A percentile compares a stretch with the other conserved stretches of the same genome.
Conservation (phyloP, 2,113 vertebrate species). For the Caracal caracal region DNA sequence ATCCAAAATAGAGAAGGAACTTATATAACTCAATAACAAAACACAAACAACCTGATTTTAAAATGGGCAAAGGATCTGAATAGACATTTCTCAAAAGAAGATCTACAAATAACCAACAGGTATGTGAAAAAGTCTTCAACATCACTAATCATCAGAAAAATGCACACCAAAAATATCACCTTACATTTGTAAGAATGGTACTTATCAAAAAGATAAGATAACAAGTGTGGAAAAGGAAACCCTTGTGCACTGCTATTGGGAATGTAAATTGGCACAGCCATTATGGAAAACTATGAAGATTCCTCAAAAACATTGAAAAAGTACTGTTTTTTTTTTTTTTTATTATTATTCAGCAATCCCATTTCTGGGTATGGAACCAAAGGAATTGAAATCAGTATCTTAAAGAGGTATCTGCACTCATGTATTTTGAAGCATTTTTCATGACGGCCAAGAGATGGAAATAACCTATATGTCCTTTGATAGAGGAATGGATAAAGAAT, state of each 20-base stretch:
- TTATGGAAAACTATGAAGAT: background rate
- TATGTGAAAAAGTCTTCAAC: background rate
- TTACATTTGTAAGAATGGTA: background rate
- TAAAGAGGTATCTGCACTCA: background rate
- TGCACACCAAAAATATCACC: background rate
- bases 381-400: background rate
- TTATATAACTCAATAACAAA: background rate
- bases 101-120: background rate
- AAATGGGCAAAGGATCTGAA: background rate
- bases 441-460: background rate
- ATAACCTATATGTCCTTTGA: background rate
- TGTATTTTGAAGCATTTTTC: background rate
- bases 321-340: background rate
- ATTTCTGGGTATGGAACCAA: background rate
- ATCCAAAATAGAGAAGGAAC: background rate
- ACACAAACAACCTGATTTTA: background rate
- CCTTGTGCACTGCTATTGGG: too few species aligned
- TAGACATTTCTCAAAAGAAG: background rate
- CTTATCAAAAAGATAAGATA: background rate
- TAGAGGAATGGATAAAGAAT: background rate
- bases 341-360: background rate
- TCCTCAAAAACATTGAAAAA: background rate
- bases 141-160: background rate
- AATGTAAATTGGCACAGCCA: background rate
- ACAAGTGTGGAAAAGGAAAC: background rate